Evolutionary conservation across 2,113 vertebrate genomes (phyloP).

Genomic region (Limnothrissa miodon): DNA sequence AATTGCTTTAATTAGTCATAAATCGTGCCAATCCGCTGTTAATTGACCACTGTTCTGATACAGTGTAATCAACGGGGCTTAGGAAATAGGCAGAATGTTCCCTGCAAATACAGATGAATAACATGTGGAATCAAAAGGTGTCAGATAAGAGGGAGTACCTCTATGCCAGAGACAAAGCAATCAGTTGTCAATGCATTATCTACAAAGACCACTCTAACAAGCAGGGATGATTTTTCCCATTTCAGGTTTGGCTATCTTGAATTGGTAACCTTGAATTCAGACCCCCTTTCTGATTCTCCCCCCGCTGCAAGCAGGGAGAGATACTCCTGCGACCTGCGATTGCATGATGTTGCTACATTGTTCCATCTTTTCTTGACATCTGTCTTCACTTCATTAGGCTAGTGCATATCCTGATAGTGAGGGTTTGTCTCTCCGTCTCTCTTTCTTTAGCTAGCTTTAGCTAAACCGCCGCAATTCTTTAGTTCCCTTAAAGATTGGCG

Average conservation of each 20-base stretch:
- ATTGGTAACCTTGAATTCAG: constrained; percentile 4
- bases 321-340: neutral
- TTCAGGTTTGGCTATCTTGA: neutral
- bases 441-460: neutral
- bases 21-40: constrained; percentile 60
- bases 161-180: neutral
- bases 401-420: neutral
- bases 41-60: constrained; percentile 61
- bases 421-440: neutral
- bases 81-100: neutral
- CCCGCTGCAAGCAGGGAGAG: neutral
- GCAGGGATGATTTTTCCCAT: neutral
- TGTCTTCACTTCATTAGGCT: neutral
- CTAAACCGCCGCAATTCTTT: neutral
- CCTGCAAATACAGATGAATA: neutral
- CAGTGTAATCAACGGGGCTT: constrained; percentile 44
- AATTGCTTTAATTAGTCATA: constrained; percentile 70
- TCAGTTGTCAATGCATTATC: neutral
- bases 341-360: constrained; percentile 16
- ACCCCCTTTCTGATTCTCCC: neutral
- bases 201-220: neutral
- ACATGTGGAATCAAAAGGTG: neutral
- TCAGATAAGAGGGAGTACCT: neutral
- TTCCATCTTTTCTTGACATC: neutral
- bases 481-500: neutral